Evolutionary conservation across 53 echinoderm and acorn worm genomes (phyloP).

Genomic region (Stichopus horrens): DNA sequence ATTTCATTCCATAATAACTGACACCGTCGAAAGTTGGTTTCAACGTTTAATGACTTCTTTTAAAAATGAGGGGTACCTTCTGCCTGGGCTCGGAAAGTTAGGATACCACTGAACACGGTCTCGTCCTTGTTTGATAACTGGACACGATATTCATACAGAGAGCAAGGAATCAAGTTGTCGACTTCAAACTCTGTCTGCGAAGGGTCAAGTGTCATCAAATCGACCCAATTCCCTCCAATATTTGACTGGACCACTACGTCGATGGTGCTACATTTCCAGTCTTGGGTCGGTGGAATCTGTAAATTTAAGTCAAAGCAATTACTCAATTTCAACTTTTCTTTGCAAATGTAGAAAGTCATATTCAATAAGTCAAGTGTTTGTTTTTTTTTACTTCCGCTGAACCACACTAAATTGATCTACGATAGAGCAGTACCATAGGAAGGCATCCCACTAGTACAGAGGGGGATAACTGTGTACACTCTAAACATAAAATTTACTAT

Average conservation of each 20-base stretch:
- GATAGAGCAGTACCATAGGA: no score
- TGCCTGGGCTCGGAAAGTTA: not conserved
- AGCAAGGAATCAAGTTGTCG: not conserved
- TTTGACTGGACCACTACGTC: not conserved
- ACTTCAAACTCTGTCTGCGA: not conserved
- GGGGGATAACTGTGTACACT: no score
- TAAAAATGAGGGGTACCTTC: not conserved
- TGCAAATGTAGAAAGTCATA: no score
- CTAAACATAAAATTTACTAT: no score
- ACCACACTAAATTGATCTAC: no score
- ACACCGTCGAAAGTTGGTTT: no score
- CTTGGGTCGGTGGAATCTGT: not conserved
- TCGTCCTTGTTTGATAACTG: not conserved
- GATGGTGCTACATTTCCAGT: not conserved
- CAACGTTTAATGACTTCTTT: no score
- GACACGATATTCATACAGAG: not conserved
- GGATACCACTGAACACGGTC: not conserved
- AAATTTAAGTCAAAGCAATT: not conserved
- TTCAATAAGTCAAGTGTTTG: no score
- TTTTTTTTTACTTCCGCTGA: no score
- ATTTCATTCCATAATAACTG: no score
- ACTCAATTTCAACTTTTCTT: no score
- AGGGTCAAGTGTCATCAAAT: not conserved
- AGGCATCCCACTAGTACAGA: no score
- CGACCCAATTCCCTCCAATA: not conserved